A percentile compares a stretch with the other conserved stretches of the same genome.
Conservation (phyloP, 2,888 invertebrate species). For the Mamestra brassicae region DNA sequence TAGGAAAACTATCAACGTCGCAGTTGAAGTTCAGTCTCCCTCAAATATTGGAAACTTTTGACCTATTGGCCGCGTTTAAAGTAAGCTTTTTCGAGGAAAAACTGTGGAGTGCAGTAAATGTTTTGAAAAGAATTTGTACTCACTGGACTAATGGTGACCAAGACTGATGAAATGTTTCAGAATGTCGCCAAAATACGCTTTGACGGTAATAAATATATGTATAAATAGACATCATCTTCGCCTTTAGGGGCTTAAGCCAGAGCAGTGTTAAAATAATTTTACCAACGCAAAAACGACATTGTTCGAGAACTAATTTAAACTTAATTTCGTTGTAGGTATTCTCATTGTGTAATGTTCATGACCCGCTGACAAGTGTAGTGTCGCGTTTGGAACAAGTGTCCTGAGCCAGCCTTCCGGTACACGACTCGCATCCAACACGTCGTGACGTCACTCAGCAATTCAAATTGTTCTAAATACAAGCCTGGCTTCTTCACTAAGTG, state of each 20-base stretch:
- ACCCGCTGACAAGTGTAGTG: conserved; percentile 45
- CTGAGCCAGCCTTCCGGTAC: conserved; percentile 49
- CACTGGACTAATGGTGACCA: neutral
- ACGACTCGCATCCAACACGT: conserved; percentile 50
- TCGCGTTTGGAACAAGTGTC: conserved; percentile 34
- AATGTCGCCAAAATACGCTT: neutral
- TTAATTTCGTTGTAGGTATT: conserved; percentile 19
- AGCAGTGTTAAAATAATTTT: conserved; percentile 3
- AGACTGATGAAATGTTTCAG: neutral
- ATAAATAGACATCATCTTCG: neutral
- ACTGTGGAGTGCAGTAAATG: neutral
- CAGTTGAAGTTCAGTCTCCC: conserved; percentile 13
- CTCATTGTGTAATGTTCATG: conserved; percentile 29
- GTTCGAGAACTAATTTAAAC: conserved; percentile 15
- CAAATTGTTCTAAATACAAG: conserved; percentile 46
- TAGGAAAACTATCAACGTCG: conserved; percentile 5
- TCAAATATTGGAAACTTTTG: conserved; percentile 38
- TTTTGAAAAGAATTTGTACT: neutral
- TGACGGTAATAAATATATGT: neutral
- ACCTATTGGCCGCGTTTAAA: conserved; percentile 20
- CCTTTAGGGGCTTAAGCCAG: neutral
- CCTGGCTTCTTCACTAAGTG: conserved; percentile 46
- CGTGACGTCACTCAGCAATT: conserved; percentile 40
- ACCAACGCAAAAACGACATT: neutral
- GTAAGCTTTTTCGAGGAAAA: neutral